A percentile compares a stretch with the other conserved stretches of the same genome.
These are phyloP conservation scores for Rhineura floridana DNA, from an alignment of 2,113 vertebrate genomes.

Conservation along the genomic window DNA sequence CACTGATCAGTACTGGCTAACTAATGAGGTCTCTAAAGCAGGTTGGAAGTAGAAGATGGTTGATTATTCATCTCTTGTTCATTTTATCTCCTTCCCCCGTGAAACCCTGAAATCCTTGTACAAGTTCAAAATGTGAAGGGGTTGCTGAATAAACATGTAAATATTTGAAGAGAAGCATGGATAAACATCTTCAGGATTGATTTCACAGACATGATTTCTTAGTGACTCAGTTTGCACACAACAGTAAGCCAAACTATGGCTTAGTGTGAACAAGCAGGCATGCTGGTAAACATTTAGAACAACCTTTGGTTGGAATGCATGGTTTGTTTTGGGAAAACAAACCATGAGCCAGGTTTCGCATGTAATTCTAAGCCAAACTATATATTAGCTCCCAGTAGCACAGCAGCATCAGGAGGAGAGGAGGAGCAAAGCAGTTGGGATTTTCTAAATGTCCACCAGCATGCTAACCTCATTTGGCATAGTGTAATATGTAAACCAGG, in stretches of 20 bases:
- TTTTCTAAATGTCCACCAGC: too few relatives aligned
- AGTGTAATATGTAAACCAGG: too few relatives aligned
- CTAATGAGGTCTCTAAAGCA: neutral
- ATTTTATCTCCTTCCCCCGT: neutral
- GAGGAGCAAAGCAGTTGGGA: too few relatives aligned
- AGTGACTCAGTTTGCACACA: neutral
- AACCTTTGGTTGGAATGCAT: neutral
- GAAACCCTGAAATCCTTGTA: neutral
- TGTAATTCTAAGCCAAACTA: too few relatives aligned
- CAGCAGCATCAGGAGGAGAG: too few relatives aligned
- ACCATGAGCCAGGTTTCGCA: too few relatives aligned
- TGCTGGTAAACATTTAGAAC: too few relatives aligned
- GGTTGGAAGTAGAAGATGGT: neutral
- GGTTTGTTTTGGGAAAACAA: too few relatives aligned
- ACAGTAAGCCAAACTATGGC: too few relatives aligned
- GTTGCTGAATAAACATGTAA: neutral
- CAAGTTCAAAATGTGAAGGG: neutral
- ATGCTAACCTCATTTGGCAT: too few relatives aligned
- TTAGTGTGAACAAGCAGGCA: too few relatives aligned
- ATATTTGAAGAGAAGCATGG: neutral
- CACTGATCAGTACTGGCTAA: neutral
- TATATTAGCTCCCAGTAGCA: too few relatives aligned
- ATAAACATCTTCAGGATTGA: neutral
- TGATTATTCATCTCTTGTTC: neutral
- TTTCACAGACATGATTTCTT: neutral